Base-by-base conservation (phyloP, 2,888 invertebrate genomes). In the Agonopterix alstromeriana region DNA sequence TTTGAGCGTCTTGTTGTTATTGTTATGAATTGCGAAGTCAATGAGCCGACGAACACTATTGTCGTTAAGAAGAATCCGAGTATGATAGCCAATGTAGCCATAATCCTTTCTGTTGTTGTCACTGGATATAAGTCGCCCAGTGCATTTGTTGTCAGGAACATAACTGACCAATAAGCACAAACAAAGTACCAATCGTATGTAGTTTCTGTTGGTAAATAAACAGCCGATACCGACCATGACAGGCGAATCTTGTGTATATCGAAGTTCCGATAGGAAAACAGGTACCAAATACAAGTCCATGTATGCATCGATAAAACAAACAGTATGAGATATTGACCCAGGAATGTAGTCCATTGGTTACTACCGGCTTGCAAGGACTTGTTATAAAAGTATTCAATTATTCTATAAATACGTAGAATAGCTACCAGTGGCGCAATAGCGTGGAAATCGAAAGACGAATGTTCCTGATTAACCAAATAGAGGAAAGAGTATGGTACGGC, bases 21-120 rank as follows among this genome's bases (percentile, higher is more conserved):
- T 41, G 88, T 89, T 55, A 90, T 88, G 60, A 89, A 86, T 54
- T 85, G 83, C 1, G 88, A 88, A 44, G 90, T 87, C 50, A 90
- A 62, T 27, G 88, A 88, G 48, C 90, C 90, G 53, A 89, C 89
- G 60, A 89, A 89, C 10, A 90, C 82, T 35, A 89, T 73, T 3
- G 88, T 89, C 36, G 87, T 88, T 17, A 90, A 58, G 17, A 82
- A 61, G 60, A 90, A 89, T 0, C 90, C 90, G 14, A 87, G 56
- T 51, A 83, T 60, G 54, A 82, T 80, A 3, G 81, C 82, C 10
- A 80, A 46, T 38, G 77, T 82, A 48, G 77, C 81, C 55, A 72
- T 67, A 10, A 83, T 61, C 62, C 88, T 77, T 64, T 89, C 88
- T 42, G 61, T 53, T 11, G 84, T 80, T 11, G 79, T 83, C 4